Base-by-base conservation (phyloP, 2,888 invertebrate species). In the Dasysyrphus tricinctus region DNA sequence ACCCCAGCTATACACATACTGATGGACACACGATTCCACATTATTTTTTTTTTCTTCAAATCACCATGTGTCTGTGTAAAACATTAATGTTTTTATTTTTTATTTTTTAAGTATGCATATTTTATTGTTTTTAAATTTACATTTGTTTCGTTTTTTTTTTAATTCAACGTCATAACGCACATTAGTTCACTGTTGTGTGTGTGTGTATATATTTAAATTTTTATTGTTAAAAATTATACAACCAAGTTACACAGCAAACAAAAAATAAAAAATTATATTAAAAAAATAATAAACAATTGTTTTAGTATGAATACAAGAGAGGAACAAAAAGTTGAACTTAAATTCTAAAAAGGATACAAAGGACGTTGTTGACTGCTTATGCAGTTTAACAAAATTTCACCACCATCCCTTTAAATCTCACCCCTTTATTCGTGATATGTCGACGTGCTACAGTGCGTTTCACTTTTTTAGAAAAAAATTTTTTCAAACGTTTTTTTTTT, bases 271-370 rank as follows among this genome's bases (percentile, higher is more conserved):
- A 65, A 79, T 79, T 24, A 42, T 42, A 24, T 42, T 24, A 32
- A 14, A 14, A 51, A 56, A 72, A 56, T 67, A 82, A 67, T 72
- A 76, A 69, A 42, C 47, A 73, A 59, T 54, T 80, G 72, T 86
- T 82, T 67, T 75, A 82, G 76, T 82, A 80, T 76, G 76, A 70
- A 77, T 80, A 84, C 84, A 80, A 80, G 80, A 82, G 82, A 86
- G 86, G 86, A 86, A 86, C 86, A 86, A 86, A 78, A 82, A 78
- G 79, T 86, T 86, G 75, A 82, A 78, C 86, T 79, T 86, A 86
- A 49, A 51, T 24, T 24, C 78, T 82, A 86, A 74, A 79, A 85
- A 85, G 85, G 81, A 85, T 78, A 70, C 85, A 85, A 76, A 70
- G 57, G 77, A 56, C 63, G 57, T 61, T 70, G 49, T 39, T 80